Evolutionary conservation across 1,140 invertebrate species (phyloP), one percentile per base, ranked within the genome.

Genomic region (Cheumatopsyche charites): DNA sequence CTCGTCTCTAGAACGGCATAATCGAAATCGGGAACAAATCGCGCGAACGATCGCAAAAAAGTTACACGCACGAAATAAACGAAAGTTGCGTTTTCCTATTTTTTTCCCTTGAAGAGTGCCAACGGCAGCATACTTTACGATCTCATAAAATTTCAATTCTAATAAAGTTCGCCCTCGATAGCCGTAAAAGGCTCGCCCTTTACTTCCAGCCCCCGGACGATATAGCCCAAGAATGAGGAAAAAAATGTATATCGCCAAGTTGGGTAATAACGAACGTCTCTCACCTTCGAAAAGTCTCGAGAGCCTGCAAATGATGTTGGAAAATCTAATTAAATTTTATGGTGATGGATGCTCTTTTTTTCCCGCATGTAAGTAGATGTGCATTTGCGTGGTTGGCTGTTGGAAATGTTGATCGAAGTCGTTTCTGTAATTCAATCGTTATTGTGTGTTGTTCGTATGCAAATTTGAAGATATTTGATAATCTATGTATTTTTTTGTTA

Each of bases 311-410:
- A 74, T 74, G 73, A 63, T 74, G 71, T 65, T n/a, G n/a, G n/a
- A n/a, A n/a, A n/a, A 74, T 71, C 69, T 68, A 74, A 74, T 71
- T 71, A 74, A 71, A 71, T 74, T 74, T 74, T 74, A 74, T 26
- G 17, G 29, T 66, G 11, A 4, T 9, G 4, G 52, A 49, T n/a
- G 71, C 67, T 72, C 67, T 23, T 58, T 1, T 36, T 11, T 21
- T 43, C 17, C 19, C 17, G 4, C 52, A 12, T 21, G n/a, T 25
- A 11, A 63, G 29, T 63, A 62, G 13, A 62, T 62, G 3, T 21
- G n/a, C n/a, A n/a, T n/a, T n/a, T n/a, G n/a, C n/a, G n/a, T n/a
- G n/a, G n/a, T n/a, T n/a, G n/a, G n/a, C n/a, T n/a, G n/a, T n/a
- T n/a, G n/a, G n/a, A n/a, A n/a, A n/a, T n/a, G n/a, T n/a, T n/a